Evolutionary conservation across 2,888 invertebrate genomes (phyloP).

Genomic region (Drosophila niveifrons): DNA sequence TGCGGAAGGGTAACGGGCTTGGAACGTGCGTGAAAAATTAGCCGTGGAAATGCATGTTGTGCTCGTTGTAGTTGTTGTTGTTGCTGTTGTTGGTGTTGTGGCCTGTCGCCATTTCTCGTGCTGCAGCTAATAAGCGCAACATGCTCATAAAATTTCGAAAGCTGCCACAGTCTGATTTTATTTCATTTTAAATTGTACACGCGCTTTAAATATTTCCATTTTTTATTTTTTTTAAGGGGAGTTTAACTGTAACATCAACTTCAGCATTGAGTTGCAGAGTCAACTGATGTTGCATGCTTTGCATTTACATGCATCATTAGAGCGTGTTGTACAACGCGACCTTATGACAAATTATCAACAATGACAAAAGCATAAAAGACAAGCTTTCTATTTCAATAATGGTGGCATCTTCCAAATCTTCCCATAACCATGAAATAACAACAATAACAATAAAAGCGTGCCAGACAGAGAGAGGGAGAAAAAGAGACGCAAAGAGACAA

Average conservation of each 20-base stretch:
- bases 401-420: constrained; percentile 39
- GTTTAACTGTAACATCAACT: constrained; percentile 16
- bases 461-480: constrained; percentile 24
- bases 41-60: constrained; percentile 77
- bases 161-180: constrained; percentile 70
- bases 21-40: constrained; percentile 75
- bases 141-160: constrained; percentile 80
- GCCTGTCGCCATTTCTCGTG: constrained; percentile 81
- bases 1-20: constrained; percentile 35
- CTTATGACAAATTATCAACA: constrained; percentile 74
- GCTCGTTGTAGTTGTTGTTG: constrained; percentile 49
- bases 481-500: constrained; percentile 10
- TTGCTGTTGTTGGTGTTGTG: constrained; percentile 54
- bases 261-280: constrained; percentile 7
- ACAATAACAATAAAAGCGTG: constrained; percentile 47
- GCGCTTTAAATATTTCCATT: constrained; percentile 56
- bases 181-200: constrained; percentile 73
- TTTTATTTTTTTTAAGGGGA: not conserved
- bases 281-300: constrained; percentile 50
- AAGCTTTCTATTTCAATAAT: constrained; percentile 75
- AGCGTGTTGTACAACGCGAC: constrained; percentile 57
- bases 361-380: constrained; percentile 50
- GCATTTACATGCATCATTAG: constrained; percentile 77
- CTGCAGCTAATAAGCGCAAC: constrained; percentile 76
- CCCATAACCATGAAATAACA: constrained; percentile 46